A percentile compares a stretch with the other conserved stretches of the same genome.
These are phyloP conservation scores for Eumacrocentrus americanus DNA, from an alignment of 2,888 invertebrate genomes.

Conservation along the genomic window DNA sequence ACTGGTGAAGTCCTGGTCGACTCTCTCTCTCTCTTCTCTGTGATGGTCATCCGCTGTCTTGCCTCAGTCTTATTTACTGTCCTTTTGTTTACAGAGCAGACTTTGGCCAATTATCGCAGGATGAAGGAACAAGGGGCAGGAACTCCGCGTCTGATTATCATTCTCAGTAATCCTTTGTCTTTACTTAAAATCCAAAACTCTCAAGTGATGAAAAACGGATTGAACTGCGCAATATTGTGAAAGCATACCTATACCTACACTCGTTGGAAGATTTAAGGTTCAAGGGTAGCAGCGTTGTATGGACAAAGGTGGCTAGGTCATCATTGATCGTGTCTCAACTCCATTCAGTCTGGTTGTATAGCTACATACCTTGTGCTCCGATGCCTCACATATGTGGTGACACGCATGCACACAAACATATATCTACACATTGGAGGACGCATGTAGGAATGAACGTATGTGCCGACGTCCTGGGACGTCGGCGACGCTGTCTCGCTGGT, in stretches of 20 bases:
- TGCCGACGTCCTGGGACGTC: conserved; percentile 14
- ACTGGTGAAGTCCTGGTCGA: not conserved
- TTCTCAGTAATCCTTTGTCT: not conserved
- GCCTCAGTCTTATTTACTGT: not conserved
- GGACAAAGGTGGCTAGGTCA: not conserved
- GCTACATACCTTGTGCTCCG: not conserved
- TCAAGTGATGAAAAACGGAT: too few species aligned
- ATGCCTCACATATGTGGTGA: not conserved
- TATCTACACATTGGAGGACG: not conserved
- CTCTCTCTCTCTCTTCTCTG: not conserved
- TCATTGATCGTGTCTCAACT: not conserved
- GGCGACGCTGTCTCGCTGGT: conserved; percentile 7
- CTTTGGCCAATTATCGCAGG: not conserved
- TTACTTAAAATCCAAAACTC: not conserved
- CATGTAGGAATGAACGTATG: conserved; percentile 4
- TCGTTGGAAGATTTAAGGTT: too few species aligned
- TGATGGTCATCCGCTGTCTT: not conserved
- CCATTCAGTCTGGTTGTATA: conserved; percentile 8
- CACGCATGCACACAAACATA: not conserved
- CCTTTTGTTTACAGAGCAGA: not conserved
- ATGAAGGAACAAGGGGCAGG: not conserved
- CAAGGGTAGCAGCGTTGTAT: too few species aligned
- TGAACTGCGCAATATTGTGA: too few species aligned
- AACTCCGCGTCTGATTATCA: not conserved
- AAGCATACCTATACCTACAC: too few species aligned